phyloP scores from a whole-genome alignment of 92 coral and sea anemone species.

The Galaxea fascicularis region DNA sequence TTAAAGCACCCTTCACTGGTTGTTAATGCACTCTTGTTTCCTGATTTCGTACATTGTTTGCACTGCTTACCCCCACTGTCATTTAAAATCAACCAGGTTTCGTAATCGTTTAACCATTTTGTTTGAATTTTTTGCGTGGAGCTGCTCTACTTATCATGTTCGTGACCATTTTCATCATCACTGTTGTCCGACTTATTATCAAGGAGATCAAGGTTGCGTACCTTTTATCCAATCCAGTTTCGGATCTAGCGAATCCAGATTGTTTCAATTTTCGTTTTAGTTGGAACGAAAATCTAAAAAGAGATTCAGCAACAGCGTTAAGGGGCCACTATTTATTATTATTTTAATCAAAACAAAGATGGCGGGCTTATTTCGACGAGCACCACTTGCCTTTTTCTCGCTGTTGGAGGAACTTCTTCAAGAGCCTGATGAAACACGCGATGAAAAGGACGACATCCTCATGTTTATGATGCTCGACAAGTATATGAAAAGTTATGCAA shows the following conservation, averaged over 20 bases:
- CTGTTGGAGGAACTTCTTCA: too few species aligned
- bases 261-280: too few species aligned
- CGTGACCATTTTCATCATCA: conserved; percentile 8
- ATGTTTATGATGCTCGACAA: too few species aligned
- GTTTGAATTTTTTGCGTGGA: conserved; percentile 1
- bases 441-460: too few species aligned
- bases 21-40: background rate
- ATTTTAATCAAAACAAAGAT: conserved; percentile 1
- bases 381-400: too few species aligned
- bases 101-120: conserved; percentile 7
- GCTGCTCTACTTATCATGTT: conserved; percentile 13
- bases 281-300: background rate
- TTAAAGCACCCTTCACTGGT: conserved; percentile 16
- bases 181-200: conserved; percentile 8
- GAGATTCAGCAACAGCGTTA: background rate
- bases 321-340: background rate
- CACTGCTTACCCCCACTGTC: conserved; percentile 7
- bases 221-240: background rate
- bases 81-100: conserved; percentile 12
- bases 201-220: background rate
- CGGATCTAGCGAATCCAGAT: background rate
- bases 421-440: too few species aligned
- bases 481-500: background rate
- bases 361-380: background rate
- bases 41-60: conserved; percentile 1